phyloP scores from a whole-genome alignment of 1,140 invertebrate genomes.

The Metaphire vulgaris region DNA sequence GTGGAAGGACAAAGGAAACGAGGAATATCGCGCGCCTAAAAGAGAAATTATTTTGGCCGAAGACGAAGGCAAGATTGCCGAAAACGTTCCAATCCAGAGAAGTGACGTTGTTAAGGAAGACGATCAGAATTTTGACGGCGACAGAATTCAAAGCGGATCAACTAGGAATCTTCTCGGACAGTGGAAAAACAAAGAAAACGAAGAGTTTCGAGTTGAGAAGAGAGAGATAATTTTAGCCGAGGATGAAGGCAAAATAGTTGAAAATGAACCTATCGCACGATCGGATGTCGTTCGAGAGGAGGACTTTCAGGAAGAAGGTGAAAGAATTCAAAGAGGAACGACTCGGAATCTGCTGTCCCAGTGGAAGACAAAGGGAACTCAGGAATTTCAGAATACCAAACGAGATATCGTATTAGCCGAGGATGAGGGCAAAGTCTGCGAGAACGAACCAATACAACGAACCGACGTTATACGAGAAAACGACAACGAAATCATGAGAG shows the following conservation, averaged over 20 bases:
- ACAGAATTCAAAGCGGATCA: slow-evolving; percentile 9
- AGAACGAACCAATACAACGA: slow-evolving; percentile 25
- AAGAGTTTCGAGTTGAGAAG: background rate
- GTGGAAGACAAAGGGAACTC: background rate
- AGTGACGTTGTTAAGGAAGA: slow-evolving; percentile 9
- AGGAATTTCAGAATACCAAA: background rate
- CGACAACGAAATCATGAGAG: background rate
- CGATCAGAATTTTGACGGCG: slow-evolving; percentile 1
- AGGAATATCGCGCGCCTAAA: background rate
- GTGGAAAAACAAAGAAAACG: slow-evolving; percentile 4
- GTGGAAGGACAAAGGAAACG: slow-evolving; percentile 6
- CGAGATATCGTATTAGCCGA: slow-evolving; percentile 1
- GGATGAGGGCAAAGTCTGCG: slow-evolving; percentile 15
- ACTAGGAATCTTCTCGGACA: background rate
- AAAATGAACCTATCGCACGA: slow-evolving; percentile 8
- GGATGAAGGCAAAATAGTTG: slow-evolving; percentile 17
- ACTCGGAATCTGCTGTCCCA: background rate
- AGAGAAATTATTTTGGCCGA: background rate
- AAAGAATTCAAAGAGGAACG: slow-evolving; percentile 6
- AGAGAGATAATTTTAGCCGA: slow-evolving; percentile 19
- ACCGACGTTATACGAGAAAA: slow-evolving; percentile 17
- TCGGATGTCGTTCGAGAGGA: slow-evolving; percentile 8
- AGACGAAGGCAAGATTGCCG: slow-evolving; percentile 13
- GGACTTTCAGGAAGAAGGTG: background rate
- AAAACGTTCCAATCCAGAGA: slow-evolving; percentile 20